Evolutionary conservation across 1,140 invertebrate species (phyloP).

Genomic region (Drosophila azteca): DNA sequence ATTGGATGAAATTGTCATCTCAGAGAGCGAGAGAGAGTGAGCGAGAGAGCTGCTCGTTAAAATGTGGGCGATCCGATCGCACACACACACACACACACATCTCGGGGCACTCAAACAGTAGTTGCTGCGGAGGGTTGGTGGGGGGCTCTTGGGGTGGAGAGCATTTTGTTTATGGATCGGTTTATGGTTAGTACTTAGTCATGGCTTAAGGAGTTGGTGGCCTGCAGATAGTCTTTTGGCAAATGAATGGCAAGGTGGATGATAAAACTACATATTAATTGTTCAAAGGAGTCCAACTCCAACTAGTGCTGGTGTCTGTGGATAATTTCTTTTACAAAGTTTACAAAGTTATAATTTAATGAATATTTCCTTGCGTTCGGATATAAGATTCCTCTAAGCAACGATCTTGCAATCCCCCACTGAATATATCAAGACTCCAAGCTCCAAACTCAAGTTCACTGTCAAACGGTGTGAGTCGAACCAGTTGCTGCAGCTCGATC

Average conservation of each 20-base stretch:
- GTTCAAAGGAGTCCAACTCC: not conserved
- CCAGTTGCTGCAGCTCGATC: conserved; percentile 29
- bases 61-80: conserved; percentile 3
- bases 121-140: too few species aligned
- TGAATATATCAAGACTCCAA: conserved; percentile 45
- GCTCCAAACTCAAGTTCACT: conserved; percentile 61
- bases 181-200: conserved; percentile 21
- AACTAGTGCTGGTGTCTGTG: too few species aligned
- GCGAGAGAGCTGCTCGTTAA: not conserved
- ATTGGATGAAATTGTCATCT: conserved; percentile 32
- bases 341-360: not conserved
- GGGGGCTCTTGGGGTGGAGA: not conserved
- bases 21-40: not conserved
- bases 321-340: too few species aligned
- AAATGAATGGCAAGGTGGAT: not conserved
- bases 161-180: conserved; percentile 26
- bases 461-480: conserved; percentile 50
- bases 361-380: not conserved
- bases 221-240: not conserved
- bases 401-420: not conserved
- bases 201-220: not conserved
- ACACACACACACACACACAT: not conserved
- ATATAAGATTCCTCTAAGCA: not conserved
- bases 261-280: not conserved
- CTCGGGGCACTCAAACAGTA: conserved; percentile 23